Conservation (phyloP, 2,797 vertebrate species). For the Epinephelus awoara region DNA sequence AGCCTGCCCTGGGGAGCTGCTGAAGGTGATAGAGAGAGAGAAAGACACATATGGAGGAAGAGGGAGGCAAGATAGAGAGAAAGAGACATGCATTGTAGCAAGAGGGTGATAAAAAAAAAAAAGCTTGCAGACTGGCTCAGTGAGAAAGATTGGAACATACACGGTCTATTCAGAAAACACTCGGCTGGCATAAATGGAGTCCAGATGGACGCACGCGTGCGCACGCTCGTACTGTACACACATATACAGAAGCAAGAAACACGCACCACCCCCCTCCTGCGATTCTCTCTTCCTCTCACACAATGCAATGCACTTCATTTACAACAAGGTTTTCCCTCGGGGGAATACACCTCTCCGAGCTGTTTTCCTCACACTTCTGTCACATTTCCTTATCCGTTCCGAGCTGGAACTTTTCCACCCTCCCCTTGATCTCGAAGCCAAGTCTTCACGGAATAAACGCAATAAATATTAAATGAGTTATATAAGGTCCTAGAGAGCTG, state of each 20-base stretch:
- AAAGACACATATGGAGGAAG: constrained; percentile 70
- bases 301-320: constrained; percentile 71
- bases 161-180: constrained; percentile 58
- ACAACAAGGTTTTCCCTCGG: constrained; percentile 57
- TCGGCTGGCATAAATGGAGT: constrained; percentile 51
- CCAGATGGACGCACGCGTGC: constrained; percentile 59
- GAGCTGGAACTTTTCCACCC: constrained; percentile 17
- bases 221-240: constrained; percentile 47
- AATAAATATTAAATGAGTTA: constrained; percentile 74
- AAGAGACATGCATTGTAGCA: constrained; percentile 58
- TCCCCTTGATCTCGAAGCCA: constrained; percentile 26
- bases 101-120: constrained; percentile 42
- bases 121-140: constrained; percentile 32
- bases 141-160: constrained; percentile 72
- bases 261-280: not conserved
- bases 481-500: constrained; percentile 61
- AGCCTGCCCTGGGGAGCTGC: constrained; percentile 82
- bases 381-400: constrained; percentile 61
- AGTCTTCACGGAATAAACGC: constrained; percentile 52
- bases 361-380: constrained; percentile 69
- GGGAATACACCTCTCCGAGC: constrained; percentile 64
- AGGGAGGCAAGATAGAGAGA: constrained; percentile 58
- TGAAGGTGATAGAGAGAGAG: constrained; percentile 80
- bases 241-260: constrained; percentile 46
- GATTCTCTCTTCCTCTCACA: constrained; percentile 30